Evolutionary conservation across 2,113 vertebrate genomes (phyloP).

Genomic region (Crocuta crocuta): DNA sequence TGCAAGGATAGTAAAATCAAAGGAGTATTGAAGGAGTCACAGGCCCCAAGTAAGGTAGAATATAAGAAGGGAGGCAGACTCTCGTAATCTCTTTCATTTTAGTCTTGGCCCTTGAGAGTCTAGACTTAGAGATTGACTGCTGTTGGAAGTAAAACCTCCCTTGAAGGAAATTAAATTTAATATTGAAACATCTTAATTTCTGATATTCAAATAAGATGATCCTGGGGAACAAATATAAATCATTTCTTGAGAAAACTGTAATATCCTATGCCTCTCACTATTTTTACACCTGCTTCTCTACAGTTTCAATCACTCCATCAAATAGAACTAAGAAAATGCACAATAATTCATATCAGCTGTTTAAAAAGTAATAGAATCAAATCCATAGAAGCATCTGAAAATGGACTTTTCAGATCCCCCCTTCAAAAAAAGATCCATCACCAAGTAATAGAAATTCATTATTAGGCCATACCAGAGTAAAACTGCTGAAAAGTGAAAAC

Average conservation of each 20-base stretch:
- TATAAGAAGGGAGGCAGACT: not conserved
- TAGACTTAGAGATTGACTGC: not conserved
- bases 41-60: not conserved
- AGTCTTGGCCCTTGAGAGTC: not conserved
- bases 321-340: not conserved
- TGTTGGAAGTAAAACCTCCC: not conserved
- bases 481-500: not conserved
- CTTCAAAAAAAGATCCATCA: not conserved
- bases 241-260: not conserved
- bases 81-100: not conserved
- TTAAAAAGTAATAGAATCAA: not conserved
- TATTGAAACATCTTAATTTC: not conserved
- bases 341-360: not conserved
- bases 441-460: not conserved
- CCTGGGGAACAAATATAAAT: not conserved
- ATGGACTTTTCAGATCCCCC: not conserved
- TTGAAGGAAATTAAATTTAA: not conserved
- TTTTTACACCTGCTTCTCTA: not conserved
- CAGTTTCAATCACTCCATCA: not conserved
- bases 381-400: not conserved
- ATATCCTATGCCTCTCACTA: not conserved
- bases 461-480: not conserved
- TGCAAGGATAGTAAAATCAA: not conserved
- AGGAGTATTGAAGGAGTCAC: not conserved
- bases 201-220: not conserved